phyloP scores from a whole-genome alignment of 2,113 vertebrate species.

The Oncorhynchus clarkii region DNA sequence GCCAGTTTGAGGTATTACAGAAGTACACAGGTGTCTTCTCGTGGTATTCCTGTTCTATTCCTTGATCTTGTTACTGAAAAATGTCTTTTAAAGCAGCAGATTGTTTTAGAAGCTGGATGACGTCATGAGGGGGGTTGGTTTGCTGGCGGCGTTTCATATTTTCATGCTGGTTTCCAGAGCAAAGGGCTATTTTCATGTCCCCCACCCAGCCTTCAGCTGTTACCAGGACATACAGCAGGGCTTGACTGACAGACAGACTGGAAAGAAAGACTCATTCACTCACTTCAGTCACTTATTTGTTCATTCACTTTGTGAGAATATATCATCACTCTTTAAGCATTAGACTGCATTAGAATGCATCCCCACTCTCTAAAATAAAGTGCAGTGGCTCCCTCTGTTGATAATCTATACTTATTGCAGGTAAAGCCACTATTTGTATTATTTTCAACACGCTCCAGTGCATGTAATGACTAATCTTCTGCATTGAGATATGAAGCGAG shows the following conservation, averaged over 20 bases:
- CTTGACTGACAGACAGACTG: conserved; percentile 17
- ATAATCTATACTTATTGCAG: not conserved
- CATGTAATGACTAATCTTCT: not conserved
- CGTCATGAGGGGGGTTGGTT: not conserved
- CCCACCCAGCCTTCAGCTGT: not conserved
- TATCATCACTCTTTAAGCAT: not conserved
- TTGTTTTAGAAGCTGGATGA: conserved; percentile 22
- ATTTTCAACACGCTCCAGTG: not conserved
- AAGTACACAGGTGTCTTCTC: conserved; percentile 37
- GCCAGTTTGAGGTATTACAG: not conserved
- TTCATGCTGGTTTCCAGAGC: not conserved
- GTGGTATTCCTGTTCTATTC: conserved; percentile 21
- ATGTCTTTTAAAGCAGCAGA: not conserved
- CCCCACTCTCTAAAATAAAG: not conserved
- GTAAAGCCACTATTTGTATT: not conserved
- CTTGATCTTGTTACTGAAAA: conserved; percentile 7
- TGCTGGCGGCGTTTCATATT: conserved; percentile 5
- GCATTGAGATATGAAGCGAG: not conserved
- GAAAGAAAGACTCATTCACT: conserved; percentile 19
- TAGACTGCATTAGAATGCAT: not conserved
- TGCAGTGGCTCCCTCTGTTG: not conserved
- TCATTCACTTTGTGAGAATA: too few relatives aligned
- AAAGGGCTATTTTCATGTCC: not conserved
- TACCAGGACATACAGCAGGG: not conserved
- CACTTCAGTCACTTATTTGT: not conserved